Conservation (phyloP, 2,888 invertebrate genomes). For the Neoscelio sp. region DNA sequence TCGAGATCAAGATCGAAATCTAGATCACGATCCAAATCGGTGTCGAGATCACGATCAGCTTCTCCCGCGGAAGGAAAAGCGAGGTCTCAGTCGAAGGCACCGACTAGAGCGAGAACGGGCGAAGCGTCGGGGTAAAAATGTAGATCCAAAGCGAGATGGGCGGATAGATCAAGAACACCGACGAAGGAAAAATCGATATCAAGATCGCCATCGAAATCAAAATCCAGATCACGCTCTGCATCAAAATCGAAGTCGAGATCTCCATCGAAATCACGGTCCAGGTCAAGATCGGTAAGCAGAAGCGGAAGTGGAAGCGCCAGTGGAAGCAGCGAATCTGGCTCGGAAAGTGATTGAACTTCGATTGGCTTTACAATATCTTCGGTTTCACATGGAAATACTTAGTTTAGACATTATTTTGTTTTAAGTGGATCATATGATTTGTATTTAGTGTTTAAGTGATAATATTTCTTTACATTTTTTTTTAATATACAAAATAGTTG, state of each 20-base stretch:
- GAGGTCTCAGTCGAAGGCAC: conserved; percentile 75
- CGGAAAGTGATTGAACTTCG: conserved; percentile 64
- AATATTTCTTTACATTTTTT: too few relatives aligned
- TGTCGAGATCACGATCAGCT: conserved; percentile 77
- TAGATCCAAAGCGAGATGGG: conserved; percentile 66
- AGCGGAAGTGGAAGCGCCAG: conserved; percentile 79
- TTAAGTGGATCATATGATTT: too few relatives aligned
- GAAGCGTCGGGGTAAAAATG: too few relatives aligned
- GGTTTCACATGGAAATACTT: too few relatives aligned
- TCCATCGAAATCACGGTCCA: conserved; percentile 73
- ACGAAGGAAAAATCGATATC: conserved; percentile 71
- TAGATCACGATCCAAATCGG: conserved; percentile 75
- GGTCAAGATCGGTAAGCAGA: conserved; percentile 75
- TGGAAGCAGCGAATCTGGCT: conserved; percentile 75
- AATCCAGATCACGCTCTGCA: conserved; percentile 75
- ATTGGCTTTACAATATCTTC: too few relatives aligned
- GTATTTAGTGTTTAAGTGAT: too few relatives aligned
- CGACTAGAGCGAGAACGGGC: conserved; percentile 75
- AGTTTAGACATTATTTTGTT: too few relatives aligned
- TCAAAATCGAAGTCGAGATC: conserved; percentile 74
- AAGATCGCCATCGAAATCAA: conserved; percentile 72
- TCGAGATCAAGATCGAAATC: conserved; percentile 65
- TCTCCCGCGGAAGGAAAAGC: conserved; percentile 76
- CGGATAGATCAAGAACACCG: conserved; percentile 70
- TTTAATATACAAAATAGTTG: too few relatives aligned